phyloP scores from a whole-genome alignment of 2,888 invertebrate genomes.

The Lottia gigantea region DNA sequence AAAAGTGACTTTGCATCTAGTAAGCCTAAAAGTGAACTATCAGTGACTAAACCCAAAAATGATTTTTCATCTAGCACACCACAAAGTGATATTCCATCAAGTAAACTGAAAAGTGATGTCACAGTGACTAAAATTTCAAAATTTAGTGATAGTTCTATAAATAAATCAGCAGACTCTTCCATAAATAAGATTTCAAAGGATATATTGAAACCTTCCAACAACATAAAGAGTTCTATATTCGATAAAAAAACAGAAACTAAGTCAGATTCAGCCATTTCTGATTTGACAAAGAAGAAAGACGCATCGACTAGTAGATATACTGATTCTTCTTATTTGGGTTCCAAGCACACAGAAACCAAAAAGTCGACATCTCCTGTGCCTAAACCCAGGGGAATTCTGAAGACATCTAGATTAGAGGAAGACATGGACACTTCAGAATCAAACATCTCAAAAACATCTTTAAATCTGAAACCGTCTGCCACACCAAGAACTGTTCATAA shows the following conservation, averaged over 20 bases:
- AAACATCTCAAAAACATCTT: constrained; percentile 6
- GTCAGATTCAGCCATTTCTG: not conserved
- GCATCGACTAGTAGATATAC: not conserved
- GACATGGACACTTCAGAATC: constrained; percentile 40
- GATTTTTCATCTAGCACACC: not conserved
- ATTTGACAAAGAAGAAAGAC: not conserved
- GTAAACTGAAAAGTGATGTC: not conserved
- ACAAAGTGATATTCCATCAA: not conserved
- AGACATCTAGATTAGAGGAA: constrained; percentile 26
- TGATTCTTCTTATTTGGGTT: not conserved
- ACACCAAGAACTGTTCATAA: constrained; percentile 33
- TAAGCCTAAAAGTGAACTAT: not conserved
- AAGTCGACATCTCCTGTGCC: constrained; percentile 30
- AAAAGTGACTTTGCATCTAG: not conserved
- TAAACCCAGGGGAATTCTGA: constrained; percentile 34
- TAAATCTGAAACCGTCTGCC: constrained; percentile 8
- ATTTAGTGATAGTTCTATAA: not conserved
- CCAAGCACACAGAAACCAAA: constrained; percentile 12
- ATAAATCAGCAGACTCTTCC: not conserved
- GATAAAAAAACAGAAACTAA: not conserved
- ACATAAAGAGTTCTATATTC: not conserved
- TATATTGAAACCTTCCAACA: not conserved
- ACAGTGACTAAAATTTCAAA: not conserved
- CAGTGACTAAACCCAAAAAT: not conserved
- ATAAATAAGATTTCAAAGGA: not conserved